phyloP scores from a whole-genome alignment of 2,113 vertebrate species.

The Thamnophis sirtalis region DNA sequence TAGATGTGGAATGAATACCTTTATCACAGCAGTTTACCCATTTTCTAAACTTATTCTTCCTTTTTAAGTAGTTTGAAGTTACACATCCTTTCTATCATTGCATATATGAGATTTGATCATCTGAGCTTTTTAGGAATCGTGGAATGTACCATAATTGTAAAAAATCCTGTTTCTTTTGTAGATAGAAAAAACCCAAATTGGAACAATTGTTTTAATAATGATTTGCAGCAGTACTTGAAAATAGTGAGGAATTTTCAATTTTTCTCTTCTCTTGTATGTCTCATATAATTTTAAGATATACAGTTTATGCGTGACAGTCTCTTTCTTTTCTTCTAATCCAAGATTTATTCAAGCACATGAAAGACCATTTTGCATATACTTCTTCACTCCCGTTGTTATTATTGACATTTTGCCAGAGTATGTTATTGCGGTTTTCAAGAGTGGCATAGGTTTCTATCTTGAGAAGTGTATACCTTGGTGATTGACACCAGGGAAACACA shows the following conservation, averaged over 20 bases:
- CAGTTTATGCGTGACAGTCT: neutral
- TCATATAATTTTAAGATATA: neutral
- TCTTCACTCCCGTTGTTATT: neutral
- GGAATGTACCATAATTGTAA: neutral
- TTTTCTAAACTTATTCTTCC: neutral
- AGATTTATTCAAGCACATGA: neutral
- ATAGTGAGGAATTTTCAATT: neutral
- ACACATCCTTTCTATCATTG: neutral
- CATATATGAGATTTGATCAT: neutral
- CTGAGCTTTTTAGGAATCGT: neutral
- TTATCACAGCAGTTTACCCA: neutral
- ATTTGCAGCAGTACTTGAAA: neutral
- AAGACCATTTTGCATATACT: neutral
- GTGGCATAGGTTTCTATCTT: neutral
- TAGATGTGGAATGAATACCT: neutral
- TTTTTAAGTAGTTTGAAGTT: fast-evolving
- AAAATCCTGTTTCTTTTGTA: neutral
- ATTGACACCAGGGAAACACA: neutral
- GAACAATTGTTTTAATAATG: neutral
- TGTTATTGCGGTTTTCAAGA: neutral
- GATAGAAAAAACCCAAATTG: neutral
- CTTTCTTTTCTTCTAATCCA: neutral
- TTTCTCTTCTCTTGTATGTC: neutral
- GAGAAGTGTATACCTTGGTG: neutral
- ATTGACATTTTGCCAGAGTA: neutral